These are phyloP conservation scores for Stigmatopora nigra DNA, from an alignment of 2,113 vertebrate genomes.

Conservation along the genomic window DNA sequence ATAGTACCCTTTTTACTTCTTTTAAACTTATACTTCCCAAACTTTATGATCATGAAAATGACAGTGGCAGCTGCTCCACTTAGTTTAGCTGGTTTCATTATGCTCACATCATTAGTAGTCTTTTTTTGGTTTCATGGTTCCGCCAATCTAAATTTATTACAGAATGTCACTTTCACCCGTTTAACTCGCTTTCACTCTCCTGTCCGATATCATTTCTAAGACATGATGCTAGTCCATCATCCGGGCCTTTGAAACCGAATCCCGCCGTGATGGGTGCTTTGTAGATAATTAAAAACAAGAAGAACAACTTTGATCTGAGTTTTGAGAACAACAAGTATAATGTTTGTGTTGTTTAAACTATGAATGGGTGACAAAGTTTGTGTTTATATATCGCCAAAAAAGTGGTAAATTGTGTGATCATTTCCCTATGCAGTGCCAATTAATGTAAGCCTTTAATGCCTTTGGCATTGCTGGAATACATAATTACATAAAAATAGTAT, in stretches of 20 bases:
- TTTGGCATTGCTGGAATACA: too few relatives aligned
- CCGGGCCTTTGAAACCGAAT: neutral
- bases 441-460: too few relatives aligned
- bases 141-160: neutral
- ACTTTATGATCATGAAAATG: neutral
- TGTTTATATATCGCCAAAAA: too few relatives aligned
- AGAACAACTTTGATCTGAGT: neutral
- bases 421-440: too few relatives aligned
- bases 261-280: neutral
- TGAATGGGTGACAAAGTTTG: too few relatives aligned
- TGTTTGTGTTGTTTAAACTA: neutral
- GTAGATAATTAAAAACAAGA: conserved; percentile 12
- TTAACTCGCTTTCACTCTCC: neutral
- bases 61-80: neutral
- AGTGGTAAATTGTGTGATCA: too few relatives aligned
- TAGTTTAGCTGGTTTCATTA: neutral
- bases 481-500: too few relatives aligned
- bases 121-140: neutral
- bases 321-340: neutral
- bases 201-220: conserved; percentile 9
- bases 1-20: neutral
- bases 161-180: neutral
- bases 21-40: neutral
- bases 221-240: conserved; percentile 8
- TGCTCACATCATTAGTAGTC: neutral